Evolutionary conservation across 1,140 invertebrate genomes (phyloP).

Genomic region (Drosophila sulfurigaster): DNA sequence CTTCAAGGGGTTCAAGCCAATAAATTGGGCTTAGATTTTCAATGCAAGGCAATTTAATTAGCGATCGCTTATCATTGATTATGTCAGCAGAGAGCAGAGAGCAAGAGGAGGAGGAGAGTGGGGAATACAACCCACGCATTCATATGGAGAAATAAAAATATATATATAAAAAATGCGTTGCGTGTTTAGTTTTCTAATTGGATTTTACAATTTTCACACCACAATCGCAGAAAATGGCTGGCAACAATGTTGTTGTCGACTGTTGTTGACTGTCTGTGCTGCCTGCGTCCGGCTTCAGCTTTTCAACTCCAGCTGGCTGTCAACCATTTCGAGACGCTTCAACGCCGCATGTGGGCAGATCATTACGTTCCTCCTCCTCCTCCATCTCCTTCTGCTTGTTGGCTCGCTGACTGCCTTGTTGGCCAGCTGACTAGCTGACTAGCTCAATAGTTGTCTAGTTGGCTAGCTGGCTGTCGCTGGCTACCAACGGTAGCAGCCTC

Average conservation of each 20-base stretch:
- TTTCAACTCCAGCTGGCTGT: conserved; percentile 27
- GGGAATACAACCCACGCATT: conserved; percentile 38
- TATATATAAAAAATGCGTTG: conserved; percentile 39
- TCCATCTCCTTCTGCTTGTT: conserved; percentile 8
- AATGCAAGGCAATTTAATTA: conserved; percentile 75
- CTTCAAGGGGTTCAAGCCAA: conserved; percentile 37
- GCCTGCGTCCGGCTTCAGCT: conserved; percentile 12
- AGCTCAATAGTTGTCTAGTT: conserved; percentile 8
- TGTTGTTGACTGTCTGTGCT: neutral
- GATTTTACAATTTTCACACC: conserved; percentile 49
- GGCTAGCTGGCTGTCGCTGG: conserved; percentile 24
- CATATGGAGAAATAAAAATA: conserved; percentile 2
- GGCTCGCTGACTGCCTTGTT: conserved; percentile 20
- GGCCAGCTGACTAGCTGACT: neutral
- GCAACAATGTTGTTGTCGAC: conserved; percentile 3
- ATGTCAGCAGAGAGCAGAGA: conserved; percentile 57
- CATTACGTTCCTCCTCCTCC: conserved; percentile 38
- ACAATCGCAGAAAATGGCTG: conserved; percentile 45
- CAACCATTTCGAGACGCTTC: conserved; percentile 54
- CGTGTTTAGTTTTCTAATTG: conserved; percentile 54
- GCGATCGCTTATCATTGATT: conserved; percentile 75
- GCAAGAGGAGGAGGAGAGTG: conserved; percentile 3
- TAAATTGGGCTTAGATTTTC: conserved; percentile 57
- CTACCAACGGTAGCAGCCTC: conserved; percentile 46
- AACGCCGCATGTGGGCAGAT: conserved; percentile 71